A percentile compares a stretch with the other conserved stretches of the same genome.
phyloP scores from a whole-genome alignment of 2,797 vertebrate species.

The Alfaro cultratus region DNA sequence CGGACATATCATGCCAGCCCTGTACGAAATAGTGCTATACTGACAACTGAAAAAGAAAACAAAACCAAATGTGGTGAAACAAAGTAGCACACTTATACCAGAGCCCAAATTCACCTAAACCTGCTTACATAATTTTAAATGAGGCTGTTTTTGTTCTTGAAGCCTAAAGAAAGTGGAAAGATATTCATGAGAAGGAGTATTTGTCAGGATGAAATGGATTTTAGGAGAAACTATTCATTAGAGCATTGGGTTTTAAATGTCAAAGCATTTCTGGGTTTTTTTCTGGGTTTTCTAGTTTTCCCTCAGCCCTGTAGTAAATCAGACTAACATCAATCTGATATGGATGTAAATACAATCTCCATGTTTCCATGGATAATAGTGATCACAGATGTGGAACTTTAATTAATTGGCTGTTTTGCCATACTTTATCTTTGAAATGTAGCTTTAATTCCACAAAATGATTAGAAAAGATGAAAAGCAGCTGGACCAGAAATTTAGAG shows the following conservation, averaged over 20 bases:
- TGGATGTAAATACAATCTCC: not conserved
- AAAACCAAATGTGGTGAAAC: not conserved
- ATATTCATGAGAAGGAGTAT: not conserved
- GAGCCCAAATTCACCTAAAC: not conserved
- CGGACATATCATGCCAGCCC: conserved; percentile 34
- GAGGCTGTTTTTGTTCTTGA: not conserved
- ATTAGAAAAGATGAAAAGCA: conserved; percentile 11
- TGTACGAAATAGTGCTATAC: conserved; percentile 11
- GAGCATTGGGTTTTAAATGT: not conserved
- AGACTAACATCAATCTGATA: not conserved
- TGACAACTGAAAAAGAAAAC: not conserved
- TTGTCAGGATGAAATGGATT: not conserved
- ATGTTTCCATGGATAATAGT: not conserved
- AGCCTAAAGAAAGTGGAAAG: not conserved
- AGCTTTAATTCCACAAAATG: not conserved
- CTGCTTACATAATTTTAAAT: not conserved
- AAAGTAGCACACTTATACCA: not conserved
- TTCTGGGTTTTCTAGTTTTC: not conserved
- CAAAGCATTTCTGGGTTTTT: not conserved
- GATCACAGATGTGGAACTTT: not conserved
- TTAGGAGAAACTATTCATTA: conserved; percentile 3
- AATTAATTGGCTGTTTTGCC: conserved; percentile 4
- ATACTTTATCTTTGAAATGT: not conserved
- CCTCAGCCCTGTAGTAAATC: not conserved
- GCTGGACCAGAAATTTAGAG: not conserved